phyloP scores from a whole-genome alignment of 2,797 vertebrate genomes.

The Fringilla coelebs region DNA sequence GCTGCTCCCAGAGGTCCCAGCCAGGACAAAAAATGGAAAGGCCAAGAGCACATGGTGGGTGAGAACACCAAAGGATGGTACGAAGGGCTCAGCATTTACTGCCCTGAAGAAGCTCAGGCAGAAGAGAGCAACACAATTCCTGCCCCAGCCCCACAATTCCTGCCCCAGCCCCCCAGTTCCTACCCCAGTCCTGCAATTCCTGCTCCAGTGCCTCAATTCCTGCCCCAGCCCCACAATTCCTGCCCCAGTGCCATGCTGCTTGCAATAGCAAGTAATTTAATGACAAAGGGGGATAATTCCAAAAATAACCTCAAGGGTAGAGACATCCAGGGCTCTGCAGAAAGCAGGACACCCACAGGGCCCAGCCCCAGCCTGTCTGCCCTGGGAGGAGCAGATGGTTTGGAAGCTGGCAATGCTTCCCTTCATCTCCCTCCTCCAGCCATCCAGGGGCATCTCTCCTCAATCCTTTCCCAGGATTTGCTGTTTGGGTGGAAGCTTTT shows the following conservation, averaged over 20 bases:
- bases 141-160: fast-evolving
- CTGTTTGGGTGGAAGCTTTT: not conserved
- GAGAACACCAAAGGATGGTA: not conserved
- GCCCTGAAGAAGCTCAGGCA: not conserved
- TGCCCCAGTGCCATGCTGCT: not conserved
- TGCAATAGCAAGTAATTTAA: not conserved
- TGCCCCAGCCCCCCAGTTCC: fast-evolving
- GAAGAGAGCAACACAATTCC: fast-evolving
- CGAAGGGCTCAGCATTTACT: not conserved
- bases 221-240: not conserved
- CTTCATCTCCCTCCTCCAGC: not conserved
- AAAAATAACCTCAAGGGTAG: not conserved
- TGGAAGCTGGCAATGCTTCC: not conserved
- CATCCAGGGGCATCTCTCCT: not conserved
- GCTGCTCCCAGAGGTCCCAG: not conserved
- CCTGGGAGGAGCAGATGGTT: not conserved
- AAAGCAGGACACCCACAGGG: not conserved
- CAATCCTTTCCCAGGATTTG: not conserved
- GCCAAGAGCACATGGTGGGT: not conserved
- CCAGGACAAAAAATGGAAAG: not conserved
- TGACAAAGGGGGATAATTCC: not conserved
- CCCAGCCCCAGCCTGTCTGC: not conserved
- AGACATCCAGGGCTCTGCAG: fast-evolving
- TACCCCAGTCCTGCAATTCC: fast-evolving
- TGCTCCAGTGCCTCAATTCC: fast-evolving